These are phyloP conservation scores for Drosophila ochracea DNA, from an alignment of 2,888 invertebrate species.

Conservation along the genomic window DNA sequence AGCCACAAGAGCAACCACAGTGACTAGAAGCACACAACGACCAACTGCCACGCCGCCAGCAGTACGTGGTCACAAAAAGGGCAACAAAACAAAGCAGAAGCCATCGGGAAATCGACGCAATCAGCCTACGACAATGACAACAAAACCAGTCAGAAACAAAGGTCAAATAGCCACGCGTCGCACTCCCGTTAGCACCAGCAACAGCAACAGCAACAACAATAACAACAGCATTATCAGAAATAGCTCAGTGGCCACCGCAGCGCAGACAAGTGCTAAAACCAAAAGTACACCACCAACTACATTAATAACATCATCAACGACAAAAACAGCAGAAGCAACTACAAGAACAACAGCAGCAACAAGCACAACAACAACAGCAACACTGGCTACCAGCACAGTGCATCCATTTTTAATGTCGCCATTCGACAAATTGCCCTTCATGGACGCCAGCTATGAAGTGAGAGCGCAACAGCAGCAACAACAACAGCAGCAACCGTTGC, in stretches of 20 bases:
- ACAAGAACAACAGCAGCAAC: conserved; percentile 27
- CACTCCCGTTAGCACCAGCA: conserved; percentile 45
- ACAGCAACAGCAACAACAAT: conserved; percentile 21
- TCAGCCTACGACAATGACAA: conserved; percentile 38
- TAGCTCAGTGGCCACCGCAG: conserved; percentile 38
- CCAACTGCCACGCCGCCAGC: conserved; percentile 56
- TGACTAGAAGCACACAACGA: conserved; percentile 45
- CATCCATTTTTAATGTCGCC: conserved; percentile 82
- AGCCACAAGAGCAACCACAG: conserved; percentile 25
- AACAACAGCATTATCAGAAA: conserved; percentile 43
- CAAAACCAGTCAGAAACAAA: conserved; percentile 47
- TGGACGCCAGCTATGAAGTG: conserved; percentile 84
- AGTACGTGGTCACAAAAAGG: conserved; percentile 61
- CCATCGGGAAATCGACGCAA: conserved; percentile 53
- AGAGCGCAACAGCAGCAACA: conserved; percentile 70
- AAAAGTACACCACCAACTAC: conserved; percentile 42
- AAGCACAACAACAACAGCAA: conserved; percentile 20
- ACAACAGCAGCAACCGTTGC: conserved; percentile 43
- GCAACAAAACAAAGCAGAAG: conserved; percentile 63
- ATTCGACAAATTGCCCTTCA: conserved; percentile 84
- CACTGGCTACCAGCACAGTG: conserved; percentile 52
- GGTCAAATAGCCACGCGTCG: conserved; percentile 53
- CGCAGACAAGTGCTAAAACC: conserved; percentile 41
- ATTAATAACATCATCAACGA: conserved; percentile 38
- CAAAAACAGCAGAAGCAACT: conserved; percentile 22